These are phyloP conservation scores for Metellina segmentata DNA, from an alignment of 2,888 invertebrate species.

Conservation along the genomic window DNA sequence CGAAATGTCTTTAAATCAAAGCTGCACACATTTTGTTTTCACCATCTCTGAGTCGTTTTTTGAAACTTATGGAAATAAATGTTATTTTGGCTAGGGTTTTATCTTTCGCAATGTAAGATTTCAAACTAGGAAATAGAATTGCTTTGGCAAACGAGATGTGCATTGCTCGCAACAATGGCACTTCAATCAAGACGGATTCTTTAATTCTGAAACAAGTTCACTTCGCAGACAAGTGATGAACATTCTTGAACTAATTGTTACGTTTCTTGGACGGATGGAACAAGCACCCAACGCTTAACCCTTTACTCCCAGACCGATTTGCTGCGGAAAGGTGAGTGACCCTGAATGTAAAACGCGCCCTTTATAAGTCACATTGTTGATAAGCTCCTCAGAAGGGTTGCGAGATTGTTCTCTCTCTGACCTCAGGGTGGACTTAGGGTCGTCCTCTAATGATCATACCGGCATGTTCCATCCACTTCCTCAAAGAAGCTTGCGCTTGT, in stretches of 20 bases:
- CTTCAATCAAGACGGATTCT: no score
- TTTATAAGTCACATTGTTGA: slow-evolving; percentile 23
- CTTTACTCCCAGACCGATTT: background rate
- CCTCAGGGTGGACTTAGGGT: slow-evolving; percentile 22
- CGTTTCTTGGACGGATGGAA: background rate
- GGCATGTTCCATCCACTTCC: slow-evolving; percentile 28
- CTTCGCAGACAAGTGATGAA: background rate
- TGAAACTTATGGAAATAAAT: no score
- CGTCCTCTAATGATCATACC: slow-evolving; percentile 25
- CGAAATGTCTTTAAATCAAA: no score
- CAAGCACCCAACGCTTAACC: no score
- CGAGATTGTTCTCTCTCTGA: slow-evolving; percentile 37
- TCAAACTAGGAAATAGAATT: no score
- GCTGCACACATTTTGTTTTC: no score
- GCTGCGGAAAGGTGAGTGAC: slow-evolving; percentile 47
- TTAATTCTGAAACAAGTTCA: no score
- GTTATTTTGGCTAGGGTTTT: no score
- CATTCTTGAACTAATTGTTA: slow-evolving; percentile 22
- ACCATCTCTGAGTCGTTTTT: no score
- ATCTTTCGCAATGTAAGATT: no score
- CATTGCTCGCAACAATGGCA: no score
- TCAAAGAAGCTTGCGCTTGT: background rate
- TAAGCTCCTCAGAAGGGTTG: slow-evolving; percentile 40
- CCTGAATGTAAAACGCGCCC: slow-evolving; percentile 16
- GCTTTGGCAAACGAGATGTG: no score